Base-by-base conservation (phyloP, 2,797 vertebrate species). In the Nannoperca obscura region DNA sequence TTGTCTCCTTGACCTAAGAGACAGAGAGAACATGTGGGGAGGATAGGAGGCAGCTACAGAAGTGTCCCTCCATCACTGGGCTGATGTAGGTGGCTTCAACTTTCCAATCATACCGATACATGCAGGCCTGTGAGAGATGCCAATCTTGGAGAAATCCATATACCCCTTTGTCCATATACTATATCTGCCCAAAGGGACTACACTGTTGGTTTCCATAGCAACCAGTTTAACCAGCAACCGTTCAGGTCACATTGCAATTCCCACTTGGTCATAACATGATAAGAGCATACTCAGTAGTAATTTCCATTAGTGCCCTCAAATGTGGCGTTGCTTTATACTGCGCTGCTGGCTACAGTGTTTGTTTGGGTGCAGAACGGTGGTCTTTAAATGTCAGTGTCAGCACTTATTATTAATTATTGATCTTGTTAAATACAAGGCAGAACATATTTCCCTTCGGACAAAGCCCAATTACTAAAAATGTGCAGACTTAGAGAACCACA, bases 1-100 rank as follows among this genome's bases (percentile, higher is more conserved):
- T 42, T 0, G 27, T 86, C 60, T 83, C 75, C 85, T 63, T 91
- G 92, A 91, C 88, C 89, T 91, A 78, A 62, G 72, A 83, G 78
- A 74, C 38, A 0, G 32, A 36, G 19, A 42, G 70, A 80, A 60
- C 36, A 40, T 75, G 80, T 19, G 13, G 55, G 59, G 60, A 73
- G 27, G 71, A 69, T 61, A 66, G 60, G 71, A 64, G 62, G 52
- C 53, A 80, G 79, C 80, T 61, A 55, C 61, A 62, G 62, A 78
- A 65, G 57, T 75, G 63, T 52, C n/a, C 5, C 59, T 71, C 55
- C 32, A 63, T 85, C 47, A 59, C 47, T 65, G 32, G 32, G 62
- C 62, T 78, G 72, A 11, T 73, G 55, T 55, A 19, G 38, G 69
- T 66, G 46, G 50, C 44, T 64, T 73, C 62, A 74, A 52, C 54